These are phyloP conservation scores for Microcebus murinus DNA, from an alignment of 2,113 vertebrate species.

Conservation along the genomic window DNA sequence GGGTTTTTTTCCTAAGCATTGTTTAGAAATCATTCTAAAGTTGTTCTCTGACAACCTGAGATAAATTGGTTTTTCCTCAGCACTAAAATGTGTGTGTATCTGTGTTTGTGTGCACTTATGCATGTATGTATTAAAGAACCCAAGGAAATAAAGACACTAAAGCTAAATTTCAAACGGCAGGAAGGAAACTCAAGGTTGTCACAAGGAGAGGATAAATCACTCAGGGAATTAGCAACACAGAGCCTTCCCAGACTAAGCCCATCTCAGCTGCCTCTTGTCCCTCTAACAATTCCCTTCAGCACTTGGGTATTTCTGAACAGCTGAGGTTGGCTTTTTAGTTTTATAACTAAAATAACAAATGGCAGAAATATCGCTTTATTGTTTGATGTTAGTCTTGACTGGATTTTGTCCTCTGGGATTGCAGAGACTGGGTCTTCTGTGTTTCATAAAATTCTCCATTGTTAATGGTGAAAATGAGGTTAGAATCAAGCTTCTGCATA, in stretches of 20 bases:
- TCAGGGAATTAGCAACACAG: neutral
- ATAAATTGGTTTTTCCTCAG: neutral
- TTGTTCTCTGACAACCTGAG: neutral
- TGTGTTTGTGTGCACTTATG: neutral
- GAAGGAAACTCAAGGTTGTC: slow-evolving; percentile 89
- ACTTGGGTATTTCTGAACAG: slow-evolving; percentile 37
- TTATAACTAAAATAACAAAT: slow-evolving; percentile 42
- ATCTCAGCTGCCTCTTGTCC: neutral
- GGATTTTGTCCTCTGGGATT: slow-evolving; percentile 8
- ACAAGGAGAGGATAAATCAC: neutral
- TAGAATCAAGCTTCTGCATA: neutral
- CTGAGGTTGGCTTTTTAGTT: slow-evolving; percentile 54
- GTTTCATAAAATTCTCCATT: neutral
- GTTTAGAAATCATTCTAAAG: slow-evolving; percentile 1
- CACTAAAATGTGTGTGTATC: neutral
- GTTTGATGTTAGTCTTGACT: neutral
- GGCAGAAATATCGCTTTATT: slow-evolving; percentile 29
- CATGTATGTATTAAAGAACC: neutral
- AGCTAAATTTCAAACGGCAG: slow-evolving; percentile 82
- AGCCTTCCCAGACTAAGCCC: neutral
- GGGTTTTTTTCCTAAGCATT: neutral
- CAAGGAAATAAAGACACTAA: neutral
- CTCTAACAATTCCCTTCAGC: slow-evolving; percentile 35
- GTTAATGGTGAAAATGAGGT: neutral
- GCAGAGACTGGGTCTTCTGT: neutral